These are phyloP conservation scores for Urophycis tenuis DNA, from an alignment of 2,797 vertebrate species.

Conservation along the genomic window DNA sequence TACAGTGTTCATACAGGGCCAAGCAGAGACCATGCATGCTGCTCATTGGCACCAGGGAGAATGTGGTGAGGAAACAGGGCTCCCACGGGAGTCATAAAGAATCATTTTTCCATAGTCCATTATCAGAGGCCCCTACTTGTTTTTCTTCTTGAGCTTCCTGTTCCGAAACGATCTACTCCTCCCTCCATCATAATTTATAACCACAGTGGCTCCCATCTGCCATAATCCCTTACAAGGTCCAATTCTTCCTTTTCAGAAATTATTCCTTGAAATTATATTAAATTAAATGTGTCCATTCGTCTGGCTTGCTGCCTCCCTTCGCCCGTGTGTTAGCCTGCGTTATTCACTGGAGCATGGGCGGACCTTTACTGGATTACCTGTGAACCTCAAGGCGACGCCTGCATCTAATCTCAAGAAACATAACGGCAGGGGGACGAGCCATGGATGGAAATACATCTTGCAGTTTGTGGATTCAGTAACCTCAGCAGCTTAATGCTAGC, in stretches of 20 bases:
- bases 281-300: background rate
- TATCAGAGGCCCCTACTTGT: constrained; percentile 32
- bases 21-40: constrained; percentile 17
- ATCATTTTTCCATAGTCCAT: constrained; percentile 6
- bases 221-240: constrained; percentile 28
- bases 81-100: constrained; percentile 16
- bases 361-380: constrained; percentile 14
- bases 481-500: background rate
- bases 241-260: constrained; percentile 20
- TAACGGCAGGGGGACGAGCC: background rate
- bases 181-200: constrained; percentile 42
- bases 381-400: constrained; percentile 5
- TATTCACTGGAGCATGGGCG: background rate
- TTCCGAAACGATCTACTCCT: constrained; percentile 35
- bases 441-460: constrained; percentile 12
- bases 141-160: constrained; percentile 33
- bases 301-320: constrained; percentile 15
- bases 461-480: constrained; percentile 4
- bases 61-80: background rate
- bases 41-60: background rate
- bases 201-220: constrained; percentile 21
- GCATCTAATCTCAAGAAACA: constrained; percentile 4
- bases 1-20: background rate
- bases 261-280: constrained; percentile 29
- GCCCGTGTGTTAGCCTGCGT: constrained; percentile 22